Evolutionary conservation across 1,140 invertebrate genomes (phyloP), one percentile per base, ranked within the genome.

Genomic region (Saccostrea glomerata): DNA sequence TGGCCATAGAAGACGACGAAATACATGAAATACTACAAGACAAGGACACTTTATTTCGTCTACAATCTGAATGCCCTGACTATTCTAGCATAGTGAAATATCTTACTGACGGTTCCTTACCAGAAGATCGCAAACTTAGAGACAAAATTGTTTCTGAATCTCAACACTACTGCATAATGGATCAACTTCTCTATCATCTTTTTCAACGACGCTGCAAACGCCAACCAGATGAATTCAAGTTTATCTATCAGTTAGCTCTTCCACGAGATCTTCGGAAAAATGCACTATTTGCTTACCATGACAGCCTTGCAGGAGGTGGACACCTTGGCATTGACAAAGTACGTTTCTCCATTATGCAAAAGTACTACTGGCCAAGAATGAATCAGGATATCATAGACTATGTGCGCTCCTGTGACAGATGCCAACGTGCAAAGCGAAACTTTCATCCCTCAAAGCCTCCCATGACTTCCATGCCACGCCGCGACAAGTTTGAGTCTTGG

Each of bases 101-200:
- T 47, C 82, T 91, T n/a, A 17, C 66, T 5, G 77, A 56, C 11
- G 36, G 15, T 0, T 55, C 47, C 12, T 40, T 91, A 47, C 88
- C 88, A 23, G 58, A 86, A 23, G 87, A 91, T 86, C 20, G 47
- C 47, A 47, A 47, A 47, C 47, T 47, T 47, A 47, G 47, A 47
- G 9, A 47, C 9, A 47, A 47, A 47, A 5, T 47, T 47, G 47
- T 47, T 47, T 47, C 47, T 47, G 47, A 47, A 47, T 47, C 47
- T 47, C 5, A 47, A 47, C 47, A 47, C 47, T 47, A 47, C 47
- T 47, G 47, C 47, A 47, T 47, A 0, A 47, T 88, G 23, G 84
- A 91, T 87, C 86, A 87, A 15, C 55, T 90, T 9, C 36, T 91
- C 15, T 86, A 89, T 55, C 88, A 91, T 83, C 25, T 77, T 0